Evolutionary conservation across 2,797 vertebrate genomes (phyloP), one percentile per base, ranked within the genome.

Genomic region (Siniperca obscura): DNA sequence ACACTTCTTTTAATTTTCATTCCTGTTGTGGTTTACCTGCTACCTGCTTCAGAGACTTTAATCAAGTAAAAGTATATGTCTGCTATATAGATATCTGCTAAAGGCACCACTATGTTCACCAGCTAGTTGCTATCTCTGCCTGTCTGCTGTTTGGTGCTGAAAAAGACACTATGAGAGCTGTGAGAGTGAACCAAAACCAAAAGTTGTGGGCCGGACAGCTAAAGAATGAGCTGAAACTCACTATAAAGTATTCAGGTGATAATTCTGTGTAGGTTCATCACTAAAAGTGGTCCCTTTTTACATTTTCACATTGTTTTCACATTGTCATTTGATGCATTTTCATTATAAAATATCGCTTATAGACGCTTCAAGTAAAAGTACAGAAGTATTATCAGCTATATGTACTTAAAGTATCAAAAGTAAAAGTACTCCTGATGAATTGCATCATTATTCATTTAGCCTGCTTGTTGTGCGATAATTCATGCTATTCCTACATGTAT

Each of bases 401-500:
- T 30, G 30, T 30, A 30, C 30, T 30, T 30, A 30, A 30, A 30
- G 30, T 30, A 30, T 30, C 30, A 30, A 30, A 30, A 30, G 30
- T 30, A 30, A 30, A 30, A 30, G 30, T 30, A 30, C 30, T 30
- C 30, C 30, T 30, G 30, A 30, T 61, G 12, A 81, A 74, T 69
- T 59, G 12, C 22, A 13, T 70, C 17, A 68, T 85, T 52, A 81
- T 72, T 79, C 70, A 75, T 86, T 67, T 17, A 34, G 30, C 34
- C n/a, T 48, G 16, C 36, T 70, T 76, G 36, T 74, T 74, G 66
- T 70, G 46, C 0, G 5, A 78, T 69, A 72, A 68, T 78, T 76
- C 44, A 72, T 75, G 59, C 64, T 52, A 34, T 82, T 81, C 70
- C 65, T 48, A 46, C 19, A 30, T n/a, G 34, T 38, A 27, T 40